A percentile compares a stretch with the other conserved stretches of the same genome.
phyloP scores from a whole-genome alignment of 2,113 vertebrate species.

The Onychorhynchus coronatus region DNA sequence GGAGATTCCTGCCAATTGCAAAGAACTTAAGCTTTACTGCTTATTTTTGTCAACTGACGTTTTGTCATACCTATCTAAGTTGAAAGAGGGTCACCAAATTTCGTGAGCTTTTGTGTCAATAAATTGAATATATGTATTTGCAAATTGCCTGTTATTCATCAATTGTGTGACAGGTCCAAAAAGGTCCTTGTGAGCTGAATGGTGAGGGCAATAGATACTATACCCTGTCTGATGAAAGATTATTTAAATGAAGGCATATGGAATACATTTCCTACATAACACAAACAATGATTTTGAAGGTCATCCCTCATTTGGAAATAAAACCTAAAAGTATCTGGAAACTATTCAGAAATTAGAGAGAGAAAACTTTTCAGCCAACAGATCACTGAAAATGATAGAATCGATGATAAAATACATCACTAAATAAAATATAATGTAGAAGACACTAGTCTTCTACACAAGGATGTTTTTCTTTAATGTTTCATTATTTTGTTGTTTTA shows the following conservation, averaged over 20 bases:
- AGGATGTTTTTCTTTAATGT: neutral
- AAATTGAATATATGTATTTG: neutral
- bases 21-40: neutral
- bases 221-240: neutral
- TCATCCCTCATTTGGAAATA: neutral
- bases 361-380: neutral
- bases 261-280: neutral
- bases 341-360: neutral
- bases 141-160: neutral
- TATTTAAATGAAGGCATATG: neutral
- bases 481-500: neutral
- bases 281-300: neutral
- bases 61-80: neutral
- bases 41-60: neutral
- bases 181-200: neutral
- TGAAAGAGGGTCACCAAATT: neutral
- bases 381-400: neutral
- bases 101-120: neutral
- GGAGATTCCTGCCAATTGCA: neutral
- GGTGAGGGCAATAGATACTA: neutral
- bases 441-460: neutral
- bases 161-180: neutral
- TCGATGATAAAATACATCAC: neutral
- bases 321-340: neutral
- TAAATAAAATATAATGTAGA: no score